A percentile compares a stretch with the other conserved stretches of the same genome.
Evolutionary conservation across 1,140 invertebrate genomes (phyloP).

Genomic region (Conus betulinus): DNA sequence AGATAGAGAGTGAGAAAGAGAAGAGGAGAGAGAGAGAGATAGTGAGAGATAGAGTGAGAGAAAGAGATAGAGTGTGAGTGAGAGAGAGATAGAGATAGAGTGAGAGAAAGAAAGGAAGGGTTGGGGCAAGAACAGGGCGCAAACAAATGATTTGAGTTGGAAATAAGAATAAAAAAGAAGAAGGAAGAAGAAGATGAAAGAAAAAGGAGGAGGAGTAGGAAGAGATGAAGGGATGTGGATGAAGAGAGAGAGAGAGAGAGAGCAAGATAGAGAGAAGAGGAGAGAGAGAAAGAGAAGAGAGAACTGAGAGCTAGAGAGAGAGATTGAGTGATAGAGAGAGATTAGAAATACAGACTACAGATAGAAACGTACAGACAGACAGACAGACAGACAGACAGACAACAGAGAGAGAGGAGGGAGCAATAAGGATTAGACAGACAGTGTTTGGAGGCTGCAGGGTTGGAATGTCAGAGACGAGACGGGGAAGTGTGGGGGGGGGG

Average conservation of each 20-base stretch:
- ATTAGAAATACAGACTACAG: not conserved
- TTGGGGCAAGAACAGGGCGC: too few species aligned
- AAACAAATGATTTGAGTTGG: too few species aligned
- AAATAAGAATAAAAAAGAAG: too few species aligned
- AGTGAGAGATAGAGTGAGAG: not conserved
- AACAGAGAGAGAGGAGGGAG: not conserved
- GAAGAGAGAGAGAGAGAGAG: not conserved
- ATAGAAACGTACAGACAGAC: not conserved
- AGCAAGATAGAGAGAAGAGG: not conserved
- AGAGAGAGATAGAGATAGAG: too few species aligned
- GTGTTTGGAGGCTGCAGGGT: too few species aligned
- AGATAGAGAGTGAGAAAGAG: too few species aligned
- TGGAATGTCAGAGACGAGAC: too few species aligned
- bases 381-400: not conserved
- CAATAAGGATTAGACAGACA: too few species aligned
- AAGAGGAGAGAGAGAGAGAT: too few species aligned
- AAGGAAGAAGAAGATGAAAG: not conserved
- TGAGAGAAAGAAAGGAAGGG: too few species aligned
- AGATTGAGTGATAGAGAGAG: not conserved
- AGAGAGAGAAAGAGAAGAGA: not conserved
- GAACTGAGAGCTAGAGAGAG: not conserved
- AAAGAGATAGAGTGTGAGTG: not conserved
- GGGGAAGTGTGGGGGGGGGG: too few species aligned
- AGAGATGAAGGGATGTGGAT: not conserved
- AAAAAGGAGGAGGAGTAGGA: not conserved